phyloP scores from a whole-genome alignment of 2,888 invertebrate genomes.

The Agrilus mali region DNA sequence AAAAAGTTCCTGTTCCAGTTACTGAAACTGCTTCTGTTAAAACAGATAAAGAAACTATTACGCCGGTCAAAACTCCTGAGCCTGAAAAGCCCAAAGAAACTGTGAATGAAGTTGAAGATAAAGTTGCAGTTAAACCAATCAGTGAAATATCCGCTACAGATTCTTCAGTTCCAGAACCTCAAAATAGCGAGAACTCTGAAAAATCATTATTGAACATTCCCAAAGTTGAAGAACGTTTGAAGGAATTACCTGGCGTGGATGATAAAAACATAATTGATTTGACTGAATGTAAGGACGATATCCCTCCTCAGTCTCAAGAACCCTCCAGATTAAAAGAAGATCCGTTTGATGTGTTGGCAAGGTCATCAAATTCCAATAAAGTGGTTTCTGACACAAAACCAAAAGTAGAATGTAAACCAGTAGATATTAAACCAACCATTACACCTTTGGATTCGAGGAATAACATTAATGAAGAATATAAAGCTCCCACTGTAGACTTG shows the following conservation, averaged over 20 bases:
- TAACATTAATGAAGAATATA: no score
- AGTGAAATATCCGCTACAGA: neutral
- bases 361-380: neutral
- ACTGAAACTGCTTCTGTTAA: conserved; percentile 5
- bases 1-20: conserved; percentile 11
- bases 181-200: neutral
- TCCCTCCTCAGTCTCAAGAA: neutral
- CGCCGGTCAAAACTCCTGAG: conserved; percentile 7
- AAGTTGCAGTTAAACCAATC: neutral
- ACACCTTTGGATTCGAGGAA: no score
- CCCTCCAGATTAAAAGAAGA: conserved; percentile 4
- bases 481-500: no score
- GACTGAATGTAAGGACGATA: neutral
- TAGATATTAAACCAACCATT: neutral
- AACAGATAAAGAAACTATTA: conserved; percentile 5
- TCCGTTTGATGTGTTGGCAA: neutral
- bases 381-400: conserved; percentile 1
- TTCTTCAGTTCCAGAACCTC: no score
- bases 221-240: neutral
- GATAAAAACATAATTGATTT: neutral
- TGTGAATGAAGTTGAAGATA: conserved; percentile 1
- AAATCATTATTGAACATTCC: neutral
- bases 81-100: conserved; percentile 3
- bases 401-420: conserved; percentile 4
- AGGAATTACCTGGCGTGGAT: neutral